Evolutionary conservation across 2,797 vertebrate species (phyloP).

Genomic region (Ataeniobius toweri): DNA sequence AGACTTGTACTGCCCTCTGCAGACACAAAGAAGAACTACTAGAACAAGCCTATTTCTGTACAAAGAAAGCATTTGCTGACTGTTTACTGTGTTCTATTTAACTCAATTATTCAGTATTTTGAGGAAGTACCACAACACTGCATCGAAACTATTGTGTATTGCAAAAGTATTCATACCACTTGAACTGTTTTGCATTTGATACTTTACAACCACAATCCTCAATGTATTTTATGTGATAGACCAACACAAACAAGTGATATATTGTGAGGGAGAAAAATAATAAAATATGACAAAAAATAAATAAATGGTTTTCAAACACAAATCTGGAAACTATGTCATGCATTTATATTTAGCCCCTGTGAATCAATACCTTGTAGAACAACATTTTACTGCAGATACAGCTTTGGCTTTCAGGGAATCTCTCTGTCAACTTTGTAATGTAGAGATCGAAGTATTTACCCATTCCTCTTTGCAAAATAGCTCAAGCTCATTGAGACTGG

Average conservation of each 20-base stretch:
- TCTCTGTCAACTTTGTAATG: neutral
- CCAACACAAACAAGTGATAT: neutral
- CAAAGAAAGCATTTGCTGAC: neutral
- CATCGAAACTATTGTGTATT: neutral
- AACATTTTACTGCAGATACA: neutral
- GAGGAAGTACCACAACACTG: neutral
- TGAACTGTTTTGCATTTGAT: neutral
- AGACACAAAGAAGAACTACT: conserved; percentile 1
- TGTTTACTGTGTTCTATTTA: neutral
- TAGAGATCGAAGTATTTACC: no score
- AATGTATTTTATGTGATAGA: neutral
- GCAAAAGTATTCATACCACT: neutral
- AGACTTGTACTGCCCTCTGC: conserved; percentile 40
- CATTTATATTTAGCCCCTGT: neutral
- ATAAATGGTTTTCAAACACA: neutral
- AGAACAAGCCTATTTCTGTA: neutral
- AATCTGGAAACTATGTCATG: neutral
- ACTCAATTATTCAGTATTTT: neutral
- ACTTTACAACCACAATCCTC: neutral
- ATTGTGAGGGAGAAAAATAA: no score
- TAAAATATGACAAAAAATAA: no score
- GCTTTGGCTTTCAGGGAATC: neutral
- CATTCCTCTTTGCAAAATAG: neutral
- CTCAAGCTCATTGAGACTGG: neutral
- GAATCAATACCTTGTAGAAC: neutral